Percentiles rank a stretch among this genome's conserved stretches.
These are phyloP conservation scores for Haemorhous mexicanus DNA, from an alignment of 2,113 vertebrate species.

Conservation along the genomic window DNA sequence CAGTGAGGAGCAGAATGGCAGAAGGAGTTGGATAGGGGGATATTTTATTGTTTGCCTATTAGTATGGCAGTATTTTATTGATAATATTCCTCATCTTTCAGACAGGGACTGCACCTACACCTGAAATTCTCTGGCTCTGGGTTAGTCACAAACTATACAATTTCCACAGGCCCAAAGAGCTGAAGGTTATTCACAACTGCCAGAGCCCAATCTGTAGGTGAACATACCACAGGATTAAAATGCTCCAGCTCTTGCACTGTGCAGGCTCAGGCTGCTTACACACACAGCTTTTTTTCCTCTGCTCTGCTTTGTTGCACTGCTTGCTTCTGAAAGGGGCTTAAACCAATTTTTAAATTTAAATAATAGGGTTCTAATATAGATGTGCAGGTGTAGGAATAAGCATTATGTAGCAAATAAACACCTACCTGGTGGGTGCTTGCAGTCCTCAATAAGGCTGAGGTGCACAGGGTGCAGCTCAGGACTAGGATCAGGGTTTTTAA, in stretches of 20 bases:
- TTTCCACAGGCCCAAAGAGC: not conserved
- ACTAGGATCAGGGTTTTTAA: not conserved
- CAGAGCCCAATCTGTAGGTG: not conserved
- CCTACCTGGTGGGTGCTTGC: not conserved
- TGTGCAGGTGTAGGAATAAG: not conserved
- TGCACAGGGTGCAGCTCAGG: not conserved
- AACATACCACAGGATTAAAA: not conserved
- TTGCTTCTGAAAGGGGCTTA: not conserved
- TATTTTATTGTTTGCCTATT: not conserved
- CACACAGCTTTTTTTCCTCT: accelerated
- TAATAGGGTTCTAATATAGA: not conserved
- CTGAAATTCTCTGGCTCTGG: not conserved
- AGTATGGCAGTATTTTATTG: not conserved
- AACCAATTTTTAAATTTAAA: not conserved
- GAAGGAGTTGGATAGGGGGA: not conserved
- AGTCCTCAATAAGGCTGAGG: not conserved
- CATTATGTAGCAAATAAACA: not conserved
- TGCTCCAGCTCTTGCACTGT: not conserved
- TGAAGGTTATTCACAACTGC: not conserved
- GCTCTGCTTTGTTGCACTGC: not conserved
- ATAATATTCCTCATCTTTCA: not conserved
- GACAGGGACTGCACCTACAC: not conserved
- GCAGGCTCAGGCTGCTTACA: not conserved
- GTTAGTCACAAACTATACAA: not conserved
- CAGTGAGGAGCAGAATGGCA: not conserved